These are phyloP conservation scores for Microvelia longipes DNA, from an alignment of 1,140 invertebrate genomes.

Conservation along the genomic window DNA sequence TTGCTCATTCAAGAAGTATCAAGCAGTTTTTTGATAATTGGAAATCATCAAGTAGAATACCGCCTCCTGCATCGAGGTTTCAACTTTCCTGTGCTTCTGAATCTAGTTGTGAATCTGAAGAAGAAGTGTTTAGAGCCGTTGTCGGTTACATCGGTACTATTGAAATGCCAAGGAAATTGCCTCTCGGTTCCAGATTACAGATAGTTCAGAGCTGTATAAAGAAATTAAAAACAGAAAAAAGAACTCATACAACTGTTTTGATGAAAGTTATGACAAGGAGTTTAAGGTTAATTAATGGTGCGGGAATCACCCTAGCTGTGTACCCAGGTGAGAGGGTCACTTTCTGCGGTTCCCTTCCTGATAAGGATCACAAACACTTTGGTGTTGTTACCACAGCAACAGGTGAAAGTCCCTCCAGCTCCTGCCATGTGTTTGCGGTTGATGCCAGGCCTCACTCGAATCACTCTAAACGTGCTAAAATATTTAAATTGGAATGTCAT, in stretches of 20 bases:
- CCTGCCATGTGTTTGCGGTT: conserved; percentile 89
- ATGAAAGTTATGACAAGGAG: conserved; percentile 67
- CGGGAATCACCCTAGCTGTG: conserved; percentile 43
- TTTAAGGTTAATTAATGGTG: conserved; percentile 55
- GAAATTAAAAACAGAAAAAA: conserved; percentile 73
- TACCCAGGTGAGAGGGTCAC: conserved; percentile 74
- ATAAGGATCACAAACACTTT: conserved; percentile 81
- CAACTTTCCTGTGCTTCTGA: conserved; percentile 17
- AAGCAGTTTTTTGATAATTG: conserved; percentile 29
- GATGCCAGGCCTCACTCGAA: conserved; percentile 71
- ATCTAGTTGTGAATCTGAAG: conserved; percentile 31
- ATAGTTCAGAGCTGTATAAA: conserved; percentile 66
- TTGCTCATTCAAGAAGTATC: conserved; percentile 19
- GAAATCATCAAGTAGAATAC: conserved; percentile 31
- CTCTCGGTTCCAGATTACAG: conserved; percentile 55
- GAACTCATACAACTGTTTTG: conserved; percentile 69
- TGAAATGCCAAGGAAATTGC: conserved; percentile 77
- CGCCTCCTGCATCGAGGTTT: conserved; percentile 31
- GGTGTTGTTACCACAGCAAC: conserved; percentile 70
- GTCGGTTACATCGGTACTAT: conserved; percentile 90
- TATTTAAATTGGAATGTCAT: conserved; percentile 64
- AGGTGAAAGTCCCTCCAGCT: conserved; percentile 48
- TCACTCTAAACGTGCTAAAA: conserved; percentile 56
- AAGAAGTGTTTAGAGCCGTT: conserved; percentile 62
- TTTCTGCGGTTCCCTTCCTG: conserved; percentile 75